Evolutionary conservation across 2,888 invertebrate genomes (phyloP), one percentile per base, ranked within the genome.

Genomic region (Ernsta delagoae): DNA sequence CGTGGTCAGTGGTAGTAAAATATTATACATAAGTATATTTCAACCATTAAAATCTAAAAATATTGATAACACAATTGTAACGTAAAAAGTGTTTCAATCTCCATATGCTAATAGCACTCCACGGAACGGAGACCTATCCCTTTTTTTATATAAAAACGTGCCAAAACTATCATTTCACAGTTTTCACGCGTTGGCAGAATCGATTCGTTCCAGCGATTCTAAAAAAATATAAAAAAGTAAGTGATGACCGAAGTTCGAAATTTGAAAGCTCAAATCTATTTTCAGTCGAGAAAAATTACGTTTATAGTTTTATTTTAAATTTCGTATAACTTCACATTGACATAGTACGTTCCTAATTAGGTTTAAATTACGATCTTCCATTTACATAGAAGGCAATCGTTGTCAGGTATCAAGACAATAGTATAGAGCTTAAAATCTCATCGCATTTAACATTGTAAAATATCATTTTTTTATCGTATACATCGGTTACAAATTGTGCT

Each of bases 401-500:
- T 81, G 87, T 89, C 85, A 87, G 88, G 85, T 89, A 85, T 88
- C 84, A 83, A 87, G 88, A 90, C 85, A 90, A 77, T 57, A 57
- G 56, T 86, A 92, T 92, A 93, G 85, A 91, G 85, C 86, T 90
- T 89, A 90, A 90, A 91, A 90, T 90, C 88, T 90, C 87, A 85
- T 86, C 81, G 77, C 82, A 74, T 85, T 88, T 80, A 93, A 93
- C 92, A 91, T 89, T 89, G 89, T 92, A 93, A 90, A 93, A 92
- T 92, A 92, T 90, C 84, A 88, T 88, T 85, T 85, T 79, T 74
- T 79, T 74, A 80, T 93, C 93, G 93, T 93, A 93, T 93, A 93
- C 93, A 91, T 93, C 83, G 91, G 92, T 93, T 93, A 89, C 93
- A 91, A 82, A 89, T 93, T 91, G 93, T 93, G 92, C 93, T 92